Base-by-base conservation (phyloP, 1,140 invertebrate genomes). In the Aphelenchoides avenae region DNA sequence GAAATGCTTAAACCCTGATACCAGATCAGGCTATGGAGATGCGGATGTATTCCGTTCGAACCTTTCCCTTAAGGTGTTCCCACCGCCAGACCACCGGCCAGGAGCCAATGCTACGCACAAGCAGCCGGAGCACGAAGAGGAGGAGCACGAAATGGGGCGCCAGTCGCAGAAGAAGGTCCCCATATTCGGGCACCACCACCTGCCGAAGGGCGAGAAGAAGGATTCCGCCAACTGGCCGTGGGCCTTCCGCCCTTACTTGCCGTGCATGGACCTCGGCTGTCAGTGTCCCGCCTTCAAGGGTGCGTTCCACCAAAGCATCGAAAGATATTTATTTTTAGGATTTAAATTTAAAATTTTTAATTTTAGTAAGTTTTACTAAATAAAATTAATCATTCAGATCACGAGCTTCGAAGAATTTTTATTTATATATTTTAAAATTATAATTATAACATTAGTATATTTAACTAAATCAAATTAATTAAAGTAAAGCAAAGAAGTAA, bases 231-330 rank as follows among this genome's bases (percentile, higher is more conserved):
- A 22, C 9, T 65, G 63, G 63, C 63, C 63, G 4, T 30, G 31
- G 33, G 40, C 60, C 15, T n/a, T 65, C 1, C 33, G 57, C 22
- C 47, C 68, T 5, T 69, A 61, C 47, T 20, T 70, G 18, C 43
- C 41, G 47, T 74, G 71, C 36, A 62, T 76, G 74, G 57, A 63
- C 47, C 52, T 73, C 5, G 41, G 54, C 27, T 74, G 70, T 48
- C 37, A 63, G 30, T 74, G 71, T 47, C 67, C 63, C 11, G 42
- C 69, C 29, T 68, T 62, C 34, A 30, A 40, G 29, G 52, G 53
- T 61, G 15, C 33, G 30, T 58, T 11, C n/a, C n/a, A n/a, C n/a
- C n/a, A n/a, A n/a, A n/a, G n/a, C n/a, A n/a, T n/a, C n/a, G n/a
- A n/a, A n/a, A n/a, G n/a, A n/a, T n/a, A n/a, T n/a, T n/a, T n/a